These are phyloP conservation scores for Perccottus glenii DNA, from an alignment of 2,113 vertebrate species.

Conservation along the genomic window DNA sequence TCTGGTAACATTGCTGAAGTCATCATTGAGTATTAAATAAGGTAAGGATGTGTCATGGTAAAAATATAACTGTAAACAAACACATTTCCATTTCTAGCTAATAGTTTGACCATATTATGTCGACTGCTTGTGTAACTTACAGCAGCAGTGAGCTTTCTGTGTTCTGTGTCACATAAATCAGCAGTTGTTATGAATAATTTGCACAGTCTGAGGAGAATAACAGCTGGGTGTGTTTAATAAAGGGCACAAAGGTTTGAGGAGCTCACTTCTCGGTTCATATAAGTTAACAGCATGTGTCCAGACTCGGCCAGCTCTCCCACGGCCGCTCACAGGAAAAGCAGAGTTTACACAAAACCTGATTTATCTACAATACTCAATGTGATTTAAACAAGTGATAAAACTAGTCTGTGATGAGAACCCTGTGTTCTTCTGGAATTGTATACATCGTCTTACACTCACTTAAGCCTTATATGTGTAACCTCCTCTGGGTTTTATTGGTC, in stretches of 20 bases:
- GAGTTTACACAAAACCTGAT: neutral
- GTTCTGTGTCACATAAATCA: neutral
- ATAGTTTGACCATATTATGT: neutral
- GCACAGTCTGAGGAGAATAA: neutral
- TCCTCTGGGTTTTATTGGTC: neutral
- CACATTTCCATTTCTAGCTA: too few species aligned
- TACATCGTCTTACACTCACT: neutral
- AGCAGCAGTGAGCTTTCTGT: neutral
- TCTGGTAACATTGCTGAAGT: too few species aligned
- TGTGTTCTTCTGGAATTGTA: neutral
- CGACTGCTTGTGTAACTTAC: neutral
- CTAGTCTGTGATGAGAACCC: neutral
- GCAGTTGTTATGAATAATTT: neutral
- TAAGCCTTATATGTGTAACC: too few species aligned
- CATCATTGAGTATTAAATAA: too few species aligned
- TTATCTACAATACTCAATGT: neutral
- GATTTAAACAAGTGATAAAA: neutral
- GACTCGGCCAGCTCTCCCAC: neutral
- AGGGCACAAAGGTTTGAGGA: neutral
- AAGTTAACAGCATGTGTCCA: neutral
- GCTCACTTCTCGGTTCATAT: neutral
- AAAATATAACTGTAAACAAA: too few species aligned
- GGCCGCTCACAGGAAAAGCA: too few species aligned
- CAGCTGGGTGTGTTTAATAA: constrained; percentile 2
- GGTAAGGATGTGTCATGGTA: too few species aligned